Conservation (phyloP, 2,888 invertebrate species). For the Dolichopus griseipennis region DNA sequence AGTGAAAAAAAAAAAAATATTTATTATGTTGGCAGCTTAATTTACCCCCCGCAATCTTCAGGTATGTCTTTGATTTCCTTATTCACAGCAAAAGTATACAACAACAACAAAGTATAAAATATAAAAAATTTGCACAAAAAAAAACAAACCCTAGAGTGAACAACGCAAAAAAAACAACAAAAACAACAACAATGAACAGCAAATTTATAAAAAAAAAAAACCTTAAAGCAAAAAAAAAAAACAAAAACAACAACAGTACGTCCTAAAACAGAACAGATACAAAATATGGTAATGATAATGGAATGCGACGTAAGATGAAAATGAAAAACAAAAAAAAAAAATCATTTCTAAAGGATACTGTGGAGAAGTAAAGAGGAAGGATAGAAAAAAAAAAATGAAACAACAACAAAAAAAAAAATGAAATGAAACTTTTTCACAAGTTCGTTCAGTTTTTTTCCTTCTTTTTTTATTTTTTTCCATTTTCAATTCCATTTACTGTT, state of each 20-base stretch:
- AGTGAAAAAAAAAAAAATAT: neutral
- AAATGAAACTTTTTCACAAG: neutral
- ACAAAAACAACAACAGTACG: neutral
- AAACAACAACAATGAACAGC: neutral
- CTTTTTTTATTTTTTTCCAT: neutral
- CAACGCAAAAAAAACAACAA: neutral
- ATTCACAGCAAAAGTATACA: neutral
- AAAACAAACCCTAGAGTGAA: neutral
- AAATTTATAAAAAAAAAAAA: neutral
- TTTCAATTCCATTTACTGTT: neutral
- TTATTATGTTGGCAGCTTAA: slow-evolving; percentile 4
- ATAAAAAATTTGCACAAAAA: neutral
- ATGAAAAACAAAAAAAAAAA: no score
- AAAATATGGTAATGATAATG: neutral
- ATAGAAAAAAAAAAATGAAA: no score
- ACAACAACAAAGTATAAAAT: neutral
- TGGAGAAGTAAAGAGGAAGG: neutral
- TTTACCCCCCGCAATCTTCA: slow-evolving; percentile 2
- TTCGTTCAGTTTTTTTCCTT: neutral
- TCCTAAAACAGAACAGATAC: neutral
- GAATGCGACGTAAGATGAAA: neutral
- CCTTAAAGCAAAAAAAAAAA: neutral
- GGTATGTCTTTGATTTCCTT: slow-evolving; percentile 6
- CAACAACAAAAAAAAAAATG: no score
- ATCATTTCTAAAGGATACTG: neutral